These are phyloP conservation scores for Macrochelys suwanniensis DNA, from an alignment of 2,797 vertebrate species.

Conservation along the genomic window DNA sequence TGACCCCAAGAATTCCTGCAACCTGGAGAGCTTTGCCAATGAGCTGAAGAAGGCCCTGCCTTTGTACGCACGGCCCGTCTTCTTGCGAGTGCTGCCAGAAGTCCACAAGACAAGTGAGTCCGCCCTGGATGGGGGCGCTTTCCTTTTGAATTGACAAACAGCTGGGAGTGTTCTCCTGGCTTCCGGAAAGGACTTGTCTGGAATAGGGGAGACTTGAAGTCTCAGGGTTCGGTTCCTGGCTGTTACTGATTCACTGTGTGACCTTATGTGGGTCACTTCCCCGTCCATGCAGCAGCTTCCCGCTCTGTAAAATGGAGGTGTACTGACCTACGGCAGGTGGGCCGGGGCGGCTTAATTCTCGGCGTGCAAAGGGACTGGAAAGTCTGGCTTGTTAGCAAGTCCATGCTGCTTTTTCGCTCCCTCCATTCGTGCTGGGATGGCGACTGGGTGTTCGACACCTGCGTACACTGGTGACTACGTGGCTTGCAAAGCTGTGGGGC, in stretches of 20 bases:
- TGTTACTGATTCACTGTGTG: background rate
- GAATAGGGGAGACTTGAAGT: background rate
- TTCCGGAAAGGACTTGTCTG: background rate
- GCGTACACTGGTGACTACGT: too few relatives aligned
- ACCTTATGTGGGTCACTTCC: background rate
- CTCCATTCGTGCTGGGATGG: background rate
- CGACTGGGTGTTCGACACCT: rapidly evolving
- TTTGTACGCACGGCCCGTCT: conserved; percentile 90
- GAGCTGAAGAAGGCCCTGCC: conserved; percentile 92
- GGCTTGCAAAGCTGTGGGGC: background rate
- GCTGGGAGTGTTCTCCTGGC: background rate
- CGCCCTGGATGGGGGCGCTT: background rate
- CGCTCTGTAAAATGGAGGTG: background rate
- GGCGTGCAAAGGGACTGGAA: background rate
- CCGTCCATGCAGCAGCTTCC: background rate
- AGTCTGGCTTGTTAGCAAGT: background rate
- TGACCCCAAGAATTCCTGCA: conserved; percentile 82
- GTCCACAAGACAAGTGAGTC: conserved; percentile 94
- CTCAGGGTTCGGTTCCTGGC: background rate
- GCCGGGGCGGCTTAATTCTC: background rate
- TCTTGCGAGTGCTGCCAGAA: conserved; percentile 91
- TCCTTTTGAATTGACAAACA: background rate
- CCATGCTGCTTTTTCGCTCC: background rate
- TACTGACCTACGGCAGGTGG: background rate
- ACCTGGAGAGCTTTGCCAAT: conserved; percentile 88